Conservation (phyloP, 2,888 invertebrate species). For the Pterostichus niger region DNA sequence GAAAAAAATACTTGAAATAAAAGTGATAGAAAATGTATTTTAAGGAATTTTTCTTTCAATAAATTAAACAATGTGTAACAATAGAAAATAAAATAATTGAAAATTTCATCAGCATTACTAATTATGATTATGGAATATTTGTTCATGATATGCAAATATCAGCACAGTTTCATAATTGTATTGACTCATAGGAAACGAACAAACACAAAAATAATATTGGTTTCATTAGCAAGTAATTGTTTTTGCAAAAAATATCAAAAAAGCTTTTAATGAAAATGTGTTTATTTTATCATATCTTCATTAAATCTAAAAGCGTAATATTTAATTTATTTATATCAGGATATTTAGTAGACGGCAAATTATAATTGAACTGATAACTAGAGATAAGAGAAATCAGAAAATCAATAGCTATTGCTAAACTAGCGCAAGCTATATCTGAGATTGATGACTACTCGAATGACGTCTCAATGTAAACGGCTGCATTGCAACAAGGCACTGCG, state of each 20-base stretch:
- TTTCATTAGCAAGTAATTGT: too few species aligned
- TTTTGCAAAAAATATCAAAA: background rate
- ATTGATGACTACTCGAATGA: background rate
- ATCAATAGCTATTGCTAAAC: background rate
- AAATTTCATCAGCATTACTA: background rate
- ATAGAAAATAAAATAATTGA: background rate
- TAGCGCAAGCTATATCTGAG: background rate
- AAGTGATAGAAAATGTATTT: too few species aligned
- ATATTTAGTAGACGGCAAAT: conserved; percentile 6
- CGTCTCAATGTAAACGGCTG: background rate
- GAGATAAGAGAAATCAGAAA: background rate
- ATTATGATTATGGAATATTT: conserved; percentile 10
- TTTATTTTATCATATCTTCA: background rate
- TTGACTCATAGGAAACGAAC: background rate
- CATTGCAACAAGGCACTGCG: background rate
- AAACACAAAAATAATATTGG: too few species aligned
- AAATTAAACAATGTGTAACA: too few species aligned
- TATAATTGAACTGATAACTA: background rate
- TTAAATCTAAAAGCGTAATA: background rate
- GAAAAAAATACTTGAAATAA: too few species aligned
- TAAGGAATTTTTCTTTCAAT: too few species aligned
- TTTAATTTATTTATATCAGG: conserved; percentile 26
- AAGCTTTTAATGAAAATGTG: conserved; percentile 3
- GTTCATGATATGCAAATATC: conserved; percentile 1
- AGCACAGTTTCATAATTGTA: conserved; percentile 5